Percentiles rank a stretch among this genome's conserved stretches.
These are phyloP conservation scores for Grapholita molesta DNA, from an alignment of 1,140 invertebrate species.

Conservation along the genomic window DNA sequence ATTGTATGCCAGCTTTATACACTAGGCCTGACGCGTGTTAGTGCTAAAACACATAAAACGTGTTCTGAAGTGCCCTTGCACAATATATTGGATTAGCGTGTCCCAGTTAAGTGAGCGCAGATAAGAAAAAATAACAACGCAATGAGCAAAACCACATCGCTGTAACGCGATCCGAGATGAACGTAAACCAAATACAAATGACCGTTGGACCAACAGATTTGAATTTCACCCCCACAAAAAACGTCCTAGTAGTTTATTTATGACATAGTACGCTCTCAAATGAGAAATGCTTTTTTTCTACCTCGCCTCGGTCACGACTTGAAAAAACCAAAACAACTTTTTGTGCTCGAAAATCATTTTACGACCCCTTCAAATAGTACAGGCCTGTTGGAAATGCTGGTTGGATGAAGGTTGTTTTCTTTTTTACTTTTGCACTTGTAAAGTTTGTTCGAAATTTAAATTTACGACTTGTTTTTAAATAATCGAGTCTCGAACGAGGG, in stretches of 20 bases:
- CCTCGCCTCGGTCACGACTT: constrained; percentile 28
- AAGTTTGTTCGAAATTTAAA: constrained; percentile 1
- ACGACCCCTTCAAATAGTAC: constrained; percentile 67
- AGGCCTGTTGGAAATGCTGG: constrained; percentile 27
- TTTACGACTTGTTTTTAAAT: constrained; percentile 1
- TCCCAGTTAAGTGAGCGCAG: constrained; percentile 42
- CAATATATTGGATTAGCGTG: constrained; percentile 48
- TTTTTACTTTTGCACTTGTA: constrained; percentile 8
- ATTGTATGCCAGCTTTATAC: neutral
- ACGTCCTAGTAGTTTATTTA: constrained; percentile 56
- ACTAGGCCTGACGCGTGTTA: neutral
- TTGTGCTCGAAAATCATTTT: constrained; percentile 66
- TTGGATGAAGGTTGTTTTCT: constrained; percentile 13
- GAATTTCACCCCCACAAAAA: constrained; percentile 49
- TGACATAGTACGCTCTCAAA: constrained; percentile 60
- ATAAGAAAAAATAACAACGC: constrained; percentile 55
- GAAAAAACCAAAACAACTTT: constrained; percentile 75
- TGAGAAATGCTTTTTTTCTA: constrained; percentile 48
- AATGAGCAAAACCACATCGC: constrained; percentile 30
- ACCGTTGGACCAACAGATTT: constrained; percentile 56
- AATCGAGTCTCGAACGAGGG: neutral
- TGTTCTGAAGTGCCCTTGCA: constrained; percentile 27
- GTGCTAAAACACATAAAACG: neutral
- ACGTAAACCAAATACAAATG: constrained; percentile 28
- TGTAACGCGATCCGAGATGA: constrained; percentile 20